Percentiles rank a stretch among this genome's conserved stretches.
These are phyloP conservation scores for Cephalophus harveyi DNA, from an alignment of 2,113 vertebrate genomes.

Conservation along the genomic window DNA sequence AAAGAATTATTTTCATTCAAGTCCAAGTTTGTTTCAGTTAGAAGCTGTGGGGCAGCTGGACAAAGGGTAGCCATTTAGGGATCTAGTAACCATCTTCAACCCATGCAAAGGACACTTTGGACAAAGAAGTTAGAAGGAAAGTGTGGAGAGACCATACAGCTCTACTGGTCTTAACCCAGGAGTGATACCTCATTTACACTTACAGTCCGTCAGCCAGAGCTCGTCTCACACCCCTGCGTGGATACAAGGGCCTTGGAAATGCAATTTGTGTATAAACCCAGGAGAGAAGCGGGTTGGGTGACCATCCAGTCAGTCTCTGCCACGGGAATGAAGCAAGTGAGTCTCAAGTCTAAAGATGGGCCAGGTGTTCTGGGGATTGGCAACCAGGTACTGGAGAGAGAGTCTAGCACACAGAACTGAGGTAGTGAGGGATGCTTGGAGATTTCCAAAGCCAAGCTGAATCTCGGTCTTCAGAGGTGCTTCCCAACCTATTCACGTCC, in stretches of 20 bases:
- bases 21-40: background rate
- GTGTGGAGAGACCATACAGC: fast-evolving
- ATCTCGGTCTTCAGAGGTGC: background rate
- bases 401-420: background rate
- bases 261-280: background rate
- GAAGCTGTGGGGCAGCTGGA: background rate
- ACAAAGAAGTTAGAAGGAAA: background rate
- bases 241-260: background rate
- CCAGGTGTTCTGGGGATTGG: background rate
- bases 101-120: background rate
- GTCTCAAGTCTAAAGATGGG: background rate
- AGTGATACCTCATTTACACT: background rate
- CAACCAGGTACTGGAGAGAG: background rate
- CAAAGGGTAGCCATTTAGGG: background rate
- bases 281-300: background rate
- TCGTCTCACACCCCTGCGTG: background rate
- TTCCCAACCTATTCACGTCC: background rate
- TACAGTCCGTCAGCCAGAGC: background rate
- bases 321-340: background rate
- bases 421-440: background rate
- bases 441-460: background rate
- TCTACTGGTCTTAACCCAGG: background rate
- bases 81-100: background rate
- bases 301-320: background rate
- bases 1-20: background rate